These are phyloP conservation scores for Siderastrea radians DNA, from an alignment of 92 coral and sea anemone species.

Conservation along the genomic window DNA sequence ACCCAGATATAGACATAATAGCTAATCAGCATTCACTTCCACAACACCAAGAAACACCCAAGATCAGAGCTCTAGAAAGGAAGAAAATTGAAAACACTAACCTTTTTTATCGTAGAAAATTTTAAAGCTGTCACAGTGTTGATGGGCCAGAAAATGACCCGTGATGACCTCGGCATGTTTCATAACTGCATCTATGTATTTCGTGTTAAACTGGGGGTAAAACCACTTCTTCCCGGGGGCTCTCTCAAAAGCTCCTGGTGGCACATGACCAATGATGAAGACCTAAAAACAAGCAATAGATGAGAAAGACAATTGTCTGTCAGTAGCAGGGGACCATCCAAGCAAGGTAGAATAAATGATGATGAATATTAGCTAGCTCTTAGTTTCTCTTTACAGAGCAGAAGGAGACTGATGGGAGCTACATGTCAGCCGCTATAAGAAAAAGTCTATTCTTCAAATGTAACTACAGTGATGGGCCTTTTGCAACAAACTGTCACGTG, in stretches of 20 bases:
- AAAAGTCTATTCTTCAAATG: no score
- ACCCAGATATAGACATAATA: no score
- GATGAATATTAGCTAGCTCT: neutral
- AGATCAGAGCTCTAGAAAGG: neutral
- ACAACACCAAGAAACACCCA: neutral
- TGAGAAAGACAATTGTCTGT: neutral
- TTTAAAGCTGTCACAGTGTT: constrained; percentile 81
- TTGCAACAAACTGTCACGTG: no score
- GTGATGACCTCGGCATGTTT: constrained; percentile 64
- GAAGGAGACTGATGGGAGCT: no score
- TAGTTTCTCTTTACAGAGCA: no score
- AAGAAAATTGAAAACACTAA: neutral
- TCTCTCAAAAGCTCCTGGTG: constrained; percentile 76
- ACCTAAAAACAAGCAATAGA: constrained; percentile 32
- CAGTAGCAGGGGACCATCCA: no score
- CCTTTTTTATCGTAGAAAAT: constrained; percentile 58
- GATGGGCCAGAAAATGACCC: constrained; percentile 74
- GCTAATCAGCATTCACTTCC: no score
- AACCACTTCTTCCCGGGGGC: constrained; percentile 71
- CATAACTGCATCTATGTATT: constrained; percentile 39
- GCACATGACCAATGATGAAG: constrained; percentile 72
- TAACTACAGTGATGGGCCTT: no score
- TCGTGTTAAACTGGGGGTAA: constrained; percentile 68
- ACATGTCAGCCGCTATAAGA: no score
- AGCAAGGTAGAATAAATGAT: neutral